These are phyloP conservation scores for Sparus aurata DNA, from an alignment of 2,797 vertebrate species.

Conservation along the genomic window DNA sequence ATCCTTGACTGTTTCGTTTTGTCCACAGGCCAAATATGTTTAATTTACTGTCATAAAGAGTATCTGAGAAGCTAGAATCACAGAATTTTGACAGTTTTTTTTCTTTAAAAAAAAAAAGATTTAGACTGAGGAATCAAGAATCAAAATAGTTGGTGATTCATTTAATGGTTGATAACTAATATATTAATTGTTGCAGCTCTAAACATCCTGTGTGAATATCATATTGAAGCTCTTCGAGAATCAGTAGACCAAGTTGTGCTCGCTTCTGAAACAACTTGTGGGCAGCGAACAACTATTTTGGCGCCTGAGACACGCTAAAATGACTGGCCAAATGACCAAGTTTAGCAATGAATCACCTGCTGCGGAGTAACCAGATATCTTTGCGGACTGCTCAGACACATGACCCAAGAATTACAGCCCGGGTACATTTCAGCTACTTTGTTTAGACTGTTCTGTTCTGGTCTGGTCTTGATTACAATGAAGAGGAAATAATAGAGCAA, in stretches of 20 bases:
- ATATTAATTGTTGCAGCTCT: too few species aligned
- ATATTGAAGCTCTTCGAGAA: neutral
- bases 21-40: too few species aligned
- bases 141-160: too few species aligned
- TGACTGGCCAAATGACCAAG: neutral
- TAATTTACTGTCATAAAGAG: too few species aligned
- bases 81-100: too few species aligned
- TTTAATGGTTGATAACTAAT: too few species aligned
- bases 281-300: neutral
- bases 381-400: neutral
- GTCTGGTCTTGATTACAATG: neutral
- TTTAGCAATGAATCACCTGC: neutral
- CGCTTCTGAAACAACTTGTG: neutral
- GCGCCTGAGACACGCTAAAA: neutral
- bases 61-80: too few species aligned
- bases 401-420: neutral
- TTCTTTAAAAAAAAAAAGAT: too few species aligned
- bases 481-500: neutral
- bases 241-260: neutral
- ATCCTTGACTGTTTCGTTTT: too few species aligned
- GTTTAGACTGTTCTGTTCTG: neutral
- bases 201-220: neutral
- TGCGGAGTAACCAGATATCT: slow-evolving; percentile 30
- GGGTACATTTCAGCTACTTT: neutral
- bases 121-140: too few species aligned